Base-by-base conservation (phyloP, 1,140 invertebrate species). In the Coboldia fuscipes region DNA sequence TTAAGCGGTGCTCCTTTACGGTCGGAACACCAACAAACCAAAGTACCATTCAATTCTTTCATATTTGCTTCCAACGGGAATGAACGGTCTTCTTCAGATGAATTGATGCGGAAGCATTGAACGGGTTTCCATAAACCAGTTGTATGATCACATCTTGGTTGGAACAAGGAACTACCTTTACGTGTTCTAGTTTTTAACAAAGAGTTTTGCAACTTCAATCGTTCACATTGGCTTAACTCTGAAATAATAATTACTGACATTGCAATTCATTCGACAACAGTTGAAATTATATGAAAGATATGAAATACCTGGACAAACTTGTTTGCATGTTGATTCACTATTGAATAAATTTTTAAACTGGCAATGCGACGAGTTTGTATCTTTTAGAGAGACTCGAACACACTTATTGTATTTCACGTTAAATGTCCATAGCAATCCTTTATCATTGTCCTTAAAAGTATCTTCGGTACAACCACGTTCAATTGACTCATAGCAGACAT, bases 281-380 rank as follows among this genome's bases (percentile, higher is more conserved):
- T 20, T n/a, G n/a, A n/a, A 26, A 18, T 33, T 34, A 4, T 34
- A 37, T 22, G 21, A 33, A 28, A 37, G 20, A 14, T 20, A 20
- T 38, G 26, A 37, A 18, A 33, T 46, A 74, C 60, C 67, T 39
- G 78, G 79, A 52, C 85, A 90, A 3, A 82, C 72, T 4, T 68
- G 60, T 42, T 78, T 73, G 53, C 89, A 94, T 39, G 83, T 75
- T 12, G 72, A 60, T 41, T 80, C 72, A 23, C 70, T 78, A 21
- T 78, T 70, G 63, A 93, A 94, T 43, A 84, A 78, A 55, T 93
- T 94, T 45, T 83, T 74, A 45, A 85, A 89, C 29, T 80, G 75
- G 24, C 75, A 73, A 40, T 75, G 78, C n/a, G n/a, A n/a, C n/a
- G n/a, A n/a, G n/a, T n/a, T n/a, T n/a, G n/a, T n/a, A 19, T 74